phyloP scores from a whole-genome alignment of 1,140 invertebrate species.

The Cotesia glomerata region DNA sequence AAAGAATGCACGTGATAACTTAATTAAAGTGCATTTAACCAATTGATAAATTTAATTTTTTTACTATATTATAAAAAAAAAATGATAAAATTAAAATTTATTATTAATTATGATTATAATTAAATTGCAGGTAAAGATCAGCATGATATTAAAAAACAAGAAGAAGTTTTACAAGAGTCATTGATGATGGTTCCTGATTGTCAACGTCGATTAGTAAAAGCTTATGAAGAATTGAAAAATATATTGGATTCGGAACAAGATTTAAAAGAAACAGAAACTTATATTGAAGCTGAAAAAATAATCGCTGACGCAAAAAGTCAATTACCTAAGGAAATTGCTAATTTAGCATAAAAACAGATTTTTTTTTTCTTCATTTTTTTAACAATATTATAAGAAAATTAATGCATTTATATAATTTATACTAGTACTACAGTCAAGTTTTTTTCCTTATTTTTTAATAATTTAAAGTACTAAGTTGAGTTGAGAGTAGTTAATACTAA shows the following conservation, averaged over 20 bases:
- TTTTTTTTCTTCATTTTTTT: not conserved
- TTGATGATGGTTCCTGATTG: conserved; percentile 91
- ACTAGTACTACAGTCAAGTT: not conserved
- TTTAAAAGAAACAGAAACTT: conserved; percentile 77
- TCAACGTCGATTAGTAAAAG: conserved; percentile 77
- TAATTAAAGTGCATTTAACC: too few species aligned
- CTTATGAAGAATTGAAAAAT: conserved; percentile 77
- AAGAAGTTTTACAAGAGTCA: conserved; percentile 85
- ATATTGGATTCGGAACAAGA: conserved; percentile 77
- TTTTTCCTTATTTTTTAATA: not conserved
- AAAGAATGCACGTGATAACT: too few species aligned
- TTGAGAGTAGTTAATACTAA: not conserved
- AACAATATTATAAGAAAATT: not conserved
- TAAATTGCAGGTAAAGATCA: conserved; percentile 74
- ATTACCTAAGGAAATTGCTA: conserved; percentile 55
- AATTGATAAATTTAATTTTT: too few species aligned
- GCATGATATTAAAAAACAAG: conserved; percentile 84
- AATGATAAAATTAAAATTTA: too few species aligned
- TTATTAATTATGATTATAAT: not conserved
- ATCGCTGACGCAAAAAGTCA: conserved; percentile 75
- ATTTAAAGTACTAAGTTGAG: conserved; percentile 7
- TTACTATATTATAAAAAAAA: too few species aligned
- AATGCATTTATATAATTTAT: conserved; percentile 3
- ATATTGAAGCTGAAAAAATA: conserved; percentile 71
- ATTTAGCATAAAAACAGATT: conserved; percentile 11